phyloP scores from a whole-genome alignment of 1,140 invertebrate genomes.

The Ylistrum balloti region DNA sequence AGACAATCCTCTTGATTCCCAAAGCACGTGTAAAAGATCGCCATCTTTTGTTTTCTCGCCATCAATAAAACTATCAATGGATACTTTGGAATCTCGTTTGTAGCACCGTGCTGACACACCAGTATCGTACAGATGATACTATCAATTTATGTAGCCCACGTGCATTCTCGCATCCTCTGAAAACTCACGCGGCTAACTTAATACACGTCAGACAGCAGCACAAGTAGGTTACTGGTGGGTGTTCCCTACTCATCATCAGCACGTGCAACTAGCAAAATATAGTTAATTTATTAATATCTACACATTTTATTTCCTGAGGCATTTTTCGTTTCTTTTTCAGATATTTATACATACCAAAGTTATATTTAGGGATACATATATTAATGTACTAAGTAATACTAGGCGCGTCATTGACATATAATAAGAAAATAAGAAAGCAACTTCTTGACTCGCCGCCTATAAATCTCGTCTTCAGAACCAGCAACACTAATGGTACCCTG shows the following conservation, averaged over 20 bases:
- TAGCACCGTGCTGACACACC: neutral
- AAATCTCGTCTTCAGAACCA: too few species aligned
- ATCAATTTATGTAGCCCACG: constrained; percentile 19
- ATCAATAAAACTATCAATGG: constrained; percentile 39
- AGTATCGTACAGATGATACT: neutral
- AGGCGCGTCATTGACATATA: neutral
- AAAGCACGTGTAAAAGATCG: constrained; percentile 33
- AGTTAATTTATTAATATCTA: constrained; percentile 14
- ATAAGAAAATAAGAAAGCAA: neutral
- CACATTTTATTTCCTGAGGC: neutral
- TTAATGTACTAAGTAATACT: neutral
- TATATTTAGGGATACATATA: neutral
- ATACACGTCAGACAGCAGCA: constrained; percentile 21
- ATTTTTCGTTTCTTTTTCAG: neutral
- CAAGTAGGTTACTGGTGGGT: constrained; percentile 29
- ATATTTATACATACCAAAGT: neutral
- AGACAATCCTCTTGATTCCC: neutral
- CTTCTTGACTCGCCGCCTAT: neutral
- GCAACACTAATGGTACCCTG: too few species aligned
- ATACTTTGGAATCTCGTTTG: neutral
- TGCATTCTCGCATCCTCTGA: neutral
- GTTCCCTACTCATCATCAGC: neutral
- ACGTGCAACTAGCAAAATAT: constrained; percentile 24
- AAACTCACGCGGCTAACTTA: constrained; percentile 15
- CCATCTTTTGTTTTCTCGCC: constrained; percentile 5